Percentiles rank a stretch among this genome's conserved stretches.
phyloP scores from a whole-genome alignment of 2,113 vertebrate species.

The Gobio gobio region DNA sequence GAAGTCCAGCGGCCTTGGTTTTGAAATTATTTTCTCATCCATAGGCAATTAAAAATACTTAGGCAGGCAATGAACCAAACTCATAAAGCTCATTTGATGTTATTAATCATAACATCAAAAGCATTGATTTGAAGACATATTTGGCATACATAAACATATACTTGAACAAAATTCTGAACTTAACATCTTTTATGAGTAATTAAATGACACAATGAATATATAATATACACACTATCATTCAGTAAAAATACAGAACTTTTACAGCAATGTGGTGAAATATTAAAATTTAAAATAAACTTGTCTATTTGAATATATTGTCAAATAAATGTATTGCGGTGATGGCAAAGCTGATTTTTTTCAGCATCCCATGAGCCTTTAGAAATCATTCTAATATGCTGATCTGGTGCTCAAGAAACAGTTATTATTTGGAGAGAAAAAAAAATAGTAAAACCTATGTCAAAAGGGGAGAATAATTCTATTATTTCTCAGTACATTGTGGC shows the following conservation, averaged over 20 bases:
- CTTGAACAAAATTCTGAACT: not conserved
- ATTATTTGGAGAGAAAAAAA: rapidly evolving
- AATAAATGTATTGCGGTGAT: too few species aligned
- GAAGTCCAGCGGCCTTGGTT: not conserved
- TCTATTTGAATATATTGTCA: not conserved
- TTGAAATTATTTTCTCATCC: not conserved
- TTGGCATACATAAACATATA: not conserved
- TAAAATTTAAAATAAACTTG: not conserved
- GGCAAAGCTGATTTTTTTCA: not conserved
- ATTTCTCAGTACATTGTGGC: not conserved
- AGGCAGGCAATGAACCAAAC: not conserved
- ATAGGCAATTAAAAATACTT: not conserved
- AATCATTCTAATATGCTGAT: not conserved
- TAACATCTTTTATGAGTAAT: not conserved
- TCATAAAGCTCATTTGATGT: not conserved
- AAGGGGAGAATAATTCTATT: not conserved
- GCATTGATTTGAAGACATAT: not conserved
- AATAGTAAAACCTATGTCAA: not conserved
- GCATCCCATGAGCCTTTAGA: not conserved
- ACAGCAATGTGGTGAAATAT: not conserved
- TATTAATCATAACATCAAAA: not conserved
- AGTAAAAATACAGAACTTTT: not conserved
- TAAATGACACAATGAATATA: not conserved
- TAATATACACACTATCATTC: not conserved
- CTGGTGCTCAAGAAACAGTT: not conserved